Conservation (phyloP, 2,797 vertebrate genomes). For the Chelmon rostratus region DNA sequence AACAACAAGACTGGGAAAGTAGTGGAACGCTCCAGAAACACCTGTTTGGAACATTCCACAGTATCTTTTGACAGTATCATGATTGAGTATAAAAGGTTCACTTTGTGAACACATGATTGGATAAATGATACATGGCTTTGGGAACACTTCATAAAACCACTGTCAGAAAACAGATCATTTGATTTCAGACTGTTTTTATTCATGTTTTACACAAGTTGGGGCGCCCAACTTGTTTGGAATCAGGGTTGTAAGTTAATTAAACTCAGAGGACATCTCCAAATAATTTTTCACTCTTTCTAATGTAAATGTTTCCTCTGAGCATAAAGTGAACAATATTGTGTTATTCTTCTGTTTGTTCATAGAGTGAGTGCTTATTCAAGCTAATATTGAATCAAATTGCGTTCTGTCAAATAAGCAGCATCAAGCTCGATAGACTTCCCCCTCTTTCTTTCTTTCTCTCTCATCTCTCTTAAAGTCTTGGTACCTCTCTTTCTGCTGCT, state of each 20-base stretch:
- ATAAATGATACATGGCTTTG: too few species aligned
- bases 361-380: conserved; percentile 27
- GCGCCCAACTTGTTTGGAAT: too few species aligned
- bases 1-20: too few species aligned
- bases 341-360: conserved; percentile 24
- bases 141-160: too few species aligned
- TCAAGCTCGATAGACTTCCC: conserved; percentile 11
- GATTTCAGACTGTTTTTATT: too few species aligned
- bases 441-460: conserved; percentile 22
- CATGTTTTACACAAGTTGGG: too few species aligned
- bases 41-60: too few species aligned
- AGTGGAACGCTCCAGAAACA: too few species aligned
- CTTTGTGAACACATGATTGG: too few species aligned
- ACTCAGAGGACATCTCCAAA: background rate
- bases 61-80: too few species aligned
- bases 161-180: too few species aligned
- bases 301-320: conserved; percentile 13
- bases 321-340: conserved; percentile 3
- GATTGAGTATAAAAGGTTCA: too few species aligned
- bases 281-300: background rate
- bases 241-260: conserved; percentile 12
- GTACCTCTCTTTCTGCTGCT: conserved; percentile 62
- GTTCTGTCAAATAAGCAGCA: conserved; percentile 51
- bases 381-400: conserved; percentile 37
- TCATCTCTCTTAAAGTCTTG: conserved; percentile 51